A percentile compares a stretch with the other conserved stretches of the same genome.
Evolutionary conservation across 2,888 invertebrate species (phyloP).

Genomic region (Cheilosia variabilis): DNA sequence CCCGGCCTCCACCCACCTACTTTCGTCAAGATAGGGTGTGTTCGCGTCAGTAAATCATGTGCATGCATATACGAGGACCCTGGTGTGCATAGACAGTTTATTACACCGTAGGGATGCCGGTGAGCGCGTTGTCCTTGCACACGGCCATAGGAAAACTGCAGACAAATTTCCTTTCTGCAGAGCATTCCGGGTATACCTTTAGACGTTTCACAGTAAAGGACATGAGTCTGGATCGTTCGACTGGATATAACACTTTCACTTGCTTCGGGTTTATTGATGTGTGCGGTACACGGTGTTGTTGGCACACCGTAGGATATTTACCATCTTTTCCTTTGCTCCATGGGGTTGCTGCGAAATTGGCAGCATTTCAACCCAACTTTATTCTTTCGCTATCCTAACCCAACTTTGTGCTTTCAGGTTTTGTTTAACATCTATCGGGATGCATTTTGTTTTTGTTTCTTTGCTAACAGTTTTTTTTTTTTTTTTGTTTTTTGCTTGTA

Average conservation of each 20-base stretch:
- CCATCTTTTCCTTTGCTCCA: slow-evolving; percentile 9
- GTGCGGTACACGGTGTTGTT: slow-evolving; percentile 17
- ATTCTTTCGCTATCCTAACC: slow-evolving; percentile 3
- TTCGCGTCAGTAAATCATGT: slow-evolving; percentile 66
- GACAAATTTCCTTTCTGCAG: slow-evolving; percentile 59
- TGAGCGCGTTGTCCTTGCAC: slow-evolving; percentile 31
- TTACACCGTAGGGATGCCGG: slow-evolving; percentile 51
- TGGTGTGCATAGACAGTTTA: slow-evolving; percentile 62
- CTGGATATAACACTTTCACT: slow-evolving; percentile 75
- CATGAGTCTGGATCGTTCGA: slow-evolving; percentile 67
- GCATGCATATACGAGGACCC: slow-evolving; percentile 26
- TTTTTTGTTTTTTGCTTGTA: slow-evolving; percentile 49
- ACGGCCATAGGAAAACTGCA: slow-evolving; percentile 36
- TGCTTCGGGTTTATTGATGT: slow-evolving; percentile 60
- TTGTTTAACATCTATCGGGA: not conserved
- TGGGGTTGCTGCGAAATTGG: slow-evolving; percentile 32
- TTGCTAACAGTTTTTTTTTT: slow-evolving; percentile 44
- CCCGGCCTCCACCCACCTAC: not conserved
- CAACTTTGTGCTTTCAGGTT: not conserved
- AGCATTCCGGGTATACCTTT: slow-evolving; percentile 4
- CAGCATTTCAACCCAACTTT: slow-evolving; percentile 22
- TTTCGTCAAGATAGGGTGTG: slow-evolving; percentile 41
- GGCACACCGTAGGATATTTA: slow-evolving; percentile 49
- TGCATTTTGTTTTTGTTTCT: not conserved
- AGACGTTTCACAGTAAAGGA: slow-evolving; percentile 10